These are phyloP conservation scores for Nicator chloris DNA, from an alignment of 2,113 vertebrate genomes.

Conservation along the genomic window DNA sequence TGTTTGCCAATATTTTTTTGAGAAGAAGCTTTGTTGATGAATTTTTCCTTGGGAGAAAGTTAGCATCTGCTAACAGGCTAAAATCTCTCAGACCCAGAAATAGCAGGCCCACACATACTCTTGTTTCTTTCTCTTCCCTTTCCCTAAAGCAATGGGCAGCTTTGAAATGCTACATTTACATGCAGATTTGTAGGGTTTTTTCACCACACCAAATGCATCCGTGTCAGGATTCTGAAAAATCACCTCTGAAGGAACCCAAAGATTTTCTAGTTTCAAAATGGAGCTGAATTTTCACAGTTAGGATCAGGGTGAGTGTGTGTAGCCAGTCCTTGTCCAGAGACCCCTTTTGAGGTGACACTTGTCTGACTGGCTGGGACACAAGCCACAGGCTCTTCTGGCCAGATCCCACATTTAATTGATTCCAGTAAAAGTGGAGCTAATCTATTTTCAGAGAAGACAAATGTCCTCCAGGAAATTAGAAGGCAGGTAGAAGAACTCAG, in stretches of 20 bases:
- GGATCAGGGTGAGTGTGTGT: neutral
- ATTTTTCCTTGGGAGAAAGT: too few relatives aligned
- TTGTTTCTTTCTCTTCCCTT: neutral
- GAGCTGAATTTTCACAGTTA: neutral
- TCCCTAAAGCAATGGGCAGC: neutral
- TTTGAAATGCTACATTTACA: neutral
- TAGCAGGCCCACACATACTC: too few relatives aligned
- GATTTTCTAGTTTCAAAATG: neutral
- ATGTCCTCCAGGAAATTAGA: constrained; percentile 43
- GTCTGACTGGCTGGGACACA: neutral
- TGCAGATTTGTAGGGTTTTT: neutral
- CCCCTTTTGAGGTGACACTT: neutral
- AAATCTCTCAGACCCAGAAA: too few relatives aligned
- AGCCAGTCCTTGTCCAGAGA: neutral
- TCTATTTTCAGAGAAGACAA: constrained; percentile 25
- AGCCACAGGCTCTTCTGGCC: constrained; percentile 17
- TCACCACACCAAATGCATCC: neutral
- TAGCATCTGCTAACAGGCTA: too few relatives aligned
- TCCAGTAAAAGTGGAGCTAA: constrained; percentile 22
- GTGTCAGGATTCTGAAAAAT: neutral
- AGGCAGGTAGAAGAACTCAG: constrained; percentile 12
- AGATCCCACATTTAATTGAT: neutral
- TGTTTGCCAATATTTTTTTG: too few relatives aligned
- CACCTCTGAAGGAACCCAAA: neutral
- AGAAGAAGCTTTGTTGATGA: too few relatives aligned